Evolutionary conservation across 2,888 invertebrate genomes (phyloP), one percentile per base, ranked within the genome.

Genomic region (Tuberolachnus salignus): DNA sequence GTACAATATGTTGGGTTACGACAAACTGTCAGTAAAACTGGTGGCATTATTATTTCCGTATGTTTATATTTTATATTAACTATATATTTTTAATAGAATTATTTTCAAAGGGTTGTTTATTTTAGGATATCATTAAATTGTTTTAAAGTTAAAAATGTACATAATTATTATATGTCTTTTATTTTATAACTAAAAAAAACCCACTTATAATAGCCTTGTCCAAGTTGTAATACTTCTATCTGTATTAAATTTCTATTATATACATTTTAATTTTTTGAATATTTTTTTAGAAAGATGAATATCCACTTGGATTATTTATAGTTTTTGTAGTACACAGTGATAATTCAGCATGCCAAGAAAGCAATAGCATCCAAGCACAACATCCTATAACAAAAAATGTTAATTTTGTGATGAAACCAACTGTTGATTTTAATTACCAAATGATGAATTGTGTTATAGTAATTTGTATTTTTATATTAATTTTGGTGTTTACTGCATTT

Each of bases 11-110:
- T 91, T 81, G 94, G 94, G 0, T 90, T 89, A 82, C 91, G 90
- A 85, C 90, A 94, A 83, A 94, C 94, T 0, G 91, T 94, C 86
- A 91, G 91, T 8, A 88, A 87, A 70, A 89, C 91, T 83, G 94
- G 93, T 0, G 93, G 92, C 1, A 91, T 94, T 70, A 91, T 92
- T 0, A 87, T 94, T 44, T 88, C 90, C 82, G 93, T 94, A 73
- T 51, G 69, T 78, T 61, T 34, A 34, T 63, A 3, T 21, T 73
- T 4, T 72, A 49, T 64, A 21, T 42, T 21, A 53, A 44, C 34
- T 34, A 34, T 34, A 34, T n/a, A n/a, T n/a, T n/a, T n/a, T n/a
- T n/a, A n/a, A 34, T 4, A 34, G 6, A 34, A 34, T 34, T 4
- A n/a, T n/a, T n/a, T n/a, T n/a, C n/a, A n/a, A n/a, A n/a, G n/a